Base-by-base conservation (phyloP, 2,888 invertebrate species). In the Microctonus aethiopoides region DNA sequence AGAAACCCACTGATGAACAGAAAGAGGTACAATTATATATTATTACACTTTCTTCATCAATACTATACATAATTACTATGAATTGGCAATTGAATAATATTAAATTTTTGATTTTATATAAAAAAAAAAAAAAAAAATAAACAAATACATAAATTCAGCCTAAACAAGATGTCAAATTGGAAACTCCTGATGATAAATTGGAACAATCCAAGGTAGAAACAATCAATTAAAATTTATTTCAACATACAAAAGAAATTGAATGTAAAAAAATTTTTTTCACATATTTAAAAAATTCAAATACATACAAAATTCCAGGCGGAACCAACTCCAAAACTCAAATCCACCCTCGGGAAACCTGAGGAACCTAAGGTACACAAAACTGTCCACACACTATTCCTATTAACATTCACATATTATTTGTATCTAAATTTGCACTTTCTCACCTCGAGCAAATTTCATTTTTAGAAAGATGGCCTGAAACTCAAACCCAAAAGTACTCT, bases 191-290 rank as follows among this genome's bases (percentile, higher is more conserved):
- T 41, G 66, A n/a, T 22, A 76, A 76, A 68, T 66, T 75, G 52
- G 78, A 74, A 34, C 77, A 78, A 68, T 20, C 72, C 11, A 80
- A 82, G 81, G 81, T 82, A 82, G 71, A 66, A 66, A 63, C 65
- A 11, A 51, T 70, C 9, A 34, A 63, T 22, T 41, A 16, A 32
- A 46, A 36, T 13, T 11, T 13, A 16, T 26, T 52, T n/a, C n/a
- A n/a, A 68, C 13, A 68, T 36, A 41, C 61, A 52, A 51, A 57
- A 36, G 29, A 69, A 26, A 62, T 59, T 11, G 11, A 56, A 56
- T 56, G 20, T 7, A 32, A 67, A 10, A 29, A 56, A 16, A 32
- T 11, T 10, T 63, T 41, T 41, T 6, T 46, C n/a, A 22, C 41
- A 59, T 39, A 51, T 24, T 29, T 10, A 54, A 56, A 52, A 62